Base-by-base conservation (phyloP, 2,797 vertebrate genomes). In the Microctenopoma stevenorrisi region DNA sequence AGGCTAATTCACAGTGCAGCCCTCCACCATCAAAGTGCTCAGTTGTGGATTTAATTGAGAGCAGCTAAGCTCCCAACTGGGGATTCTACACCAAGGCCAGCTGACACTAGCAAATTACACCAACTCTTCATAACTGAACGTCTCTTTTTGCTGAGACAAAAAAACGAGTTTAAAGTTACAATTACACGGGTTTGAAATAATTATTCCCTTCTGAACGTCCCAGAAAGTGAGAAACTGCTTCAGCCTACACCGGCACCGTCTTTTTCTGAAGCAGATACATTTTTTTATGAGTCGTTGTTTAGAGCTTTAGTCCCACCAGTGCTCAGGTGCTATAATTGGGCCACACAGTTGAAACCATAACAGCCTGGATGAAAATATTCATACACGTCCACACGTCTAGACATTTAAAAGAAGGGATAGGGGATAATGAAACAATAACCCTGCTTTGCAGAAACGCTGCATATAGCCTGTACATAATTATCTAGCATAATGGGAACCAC, bases 31-130 rank as follows among this genome's bases (percentile, higher is more conserved):
- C 88, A 85, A 87, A 85, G 86, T 76, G 70, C 84, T 88, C 78
- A 56, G 81, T 82, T 82, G 78, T 86, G 84, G 85, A 82, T 90
- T 88, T 90, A 90, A 91, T 90, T 90, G 88, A 90, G 85, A 89
- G 73, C 62, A 4, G 76, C 74, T 84, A 82, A 90, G 88, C 84
- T 86, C 79, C 84, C 88, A 59, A 81, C 79, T 77, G 89, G 87
- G 89, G 83, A 84, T 88, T 84, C 44, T 47, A 12, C 62, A 63
- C 38, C 74, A 43, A 12, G 72, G 76, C 79, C 78, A 81, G 86
- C 86, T 89, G 89, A 91, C 86, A 85, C 66, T 15, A 73, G 74
- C 82, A 80, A 86, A 84, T 86, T 83, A 84, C 28, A 81, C 81
- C 70, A 38, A 72, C 81, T 80, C 85, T 77, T 87, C 82, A 83